Conservation (phyloP, 2,888 invertebrate species). For the Gastracanthus pulcherrimus region DNA sequence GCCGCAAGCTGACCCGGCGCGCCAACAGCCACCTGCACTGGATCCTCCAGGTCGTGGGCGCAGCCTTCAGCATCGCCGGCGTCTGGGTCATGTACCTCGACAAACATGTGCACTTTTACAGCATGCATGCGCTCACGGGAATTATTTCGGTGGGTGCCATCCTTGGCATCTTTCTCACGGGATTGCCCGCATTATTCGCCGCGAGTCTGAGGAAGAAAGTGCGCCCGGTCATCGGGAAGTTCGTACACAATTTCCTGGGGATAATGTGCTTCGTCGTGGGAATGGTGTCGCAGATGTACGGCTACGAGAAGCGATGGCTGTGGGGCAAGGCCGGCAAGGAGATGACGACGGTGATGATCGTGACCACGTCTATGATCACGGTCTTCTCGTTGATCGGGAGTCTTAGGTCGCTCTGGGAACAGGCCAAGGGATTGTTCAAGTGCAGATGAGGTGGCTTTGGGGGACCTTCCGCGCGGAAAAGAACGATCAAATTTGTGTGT, state of each 20-base stretch:
- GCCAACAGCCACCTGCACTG: conserved; percentile 77
- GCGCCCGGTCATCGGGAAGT: conserved; percentile 79
- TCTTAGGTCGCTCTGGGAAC: conserved; percentile 60
- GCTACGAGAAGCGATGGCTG: conserved; percentile 66
- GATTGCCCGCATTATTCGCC: conserved; percentile 79
- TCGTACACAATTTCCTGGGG: conserved; percentile 80
- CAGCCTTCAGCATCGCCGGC: conserved; percentile 79
- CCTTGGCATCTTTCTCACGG: conserved; percentile 77
- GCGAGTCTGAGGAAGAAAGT: conserved; percentile 78
- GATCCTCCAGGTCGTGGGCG: conserved; percentile 79
- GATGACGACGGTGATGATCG: conserved; percentile 56
- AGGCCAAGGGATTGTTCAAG: conserved; percentile 16
- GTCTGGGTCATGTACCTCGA: conserved; percentile 76
- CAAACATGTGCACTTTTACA: conserved; percentile 71
- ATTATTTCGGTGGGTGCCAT: conserved; percentile 79
- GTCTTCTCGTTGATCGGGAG: conserved; percentile 66
- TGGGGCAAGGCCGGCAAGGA: background rate
- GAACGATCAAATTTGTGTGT: no score
- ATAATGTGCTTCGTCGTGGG: conserved; percentile 79
- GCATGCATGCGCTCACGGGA: conserved; percentile 68
- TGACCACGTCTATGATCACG: conserved; percentile 56
- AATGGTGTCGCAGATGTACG: conserved; percentile 74
- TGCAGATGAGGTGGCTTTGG: background rate
- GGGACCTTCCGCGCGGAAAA: no score
- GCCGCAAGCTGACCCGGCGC: conserved; percentile 63